Conservation (phyloP, 2,888 invertebrate species). For the Tachina lurida region DNA sequence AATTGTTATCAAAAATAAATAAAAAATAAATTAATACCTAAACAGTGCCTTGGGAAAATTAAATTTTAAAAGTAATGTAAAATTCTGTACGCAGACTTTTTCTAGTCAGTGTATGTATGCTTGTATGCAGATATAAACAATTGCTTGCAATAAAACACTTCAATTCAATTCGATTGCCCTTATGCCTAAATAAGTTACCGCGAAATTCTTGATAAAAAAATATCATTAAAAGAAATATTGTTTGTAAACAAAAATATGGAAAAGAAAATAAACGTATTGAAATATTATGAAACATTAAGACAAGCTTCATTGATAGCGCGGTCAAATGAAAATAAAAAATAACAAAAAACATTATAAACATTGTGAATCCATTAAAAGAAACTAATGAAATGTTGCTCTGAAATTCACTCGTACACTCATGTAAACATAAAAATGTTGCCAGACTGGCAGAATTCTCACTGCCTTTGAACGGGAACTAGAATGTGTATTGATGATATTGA, state of each 20-base stretch:
- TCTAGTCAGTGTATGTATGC: too few relatives aligned
- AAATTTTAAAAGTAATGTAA: too few relatives aligned
- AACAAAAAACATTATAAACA: slow-evolving; percentile 42
- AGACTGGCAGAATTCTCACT: not conserved
- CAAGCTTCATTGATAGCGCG: slow-evolving; percentile 54
- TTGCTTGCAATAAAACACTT: not conserved
- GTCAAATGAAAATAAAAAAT: slow-evolving; percentile 31
- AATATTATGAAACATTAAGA: slow-evolving; percentile 54
- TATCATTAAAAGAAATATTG: slow-evolving; percentile 5
- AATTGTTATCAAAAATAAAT: too few relatives aligned
- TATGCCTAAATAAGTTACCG: slow-evolving; percentile 11
- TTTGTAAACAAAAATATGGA: slow-evolving; percentile 40
- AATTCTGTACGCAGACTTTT: too few relatives aligned
- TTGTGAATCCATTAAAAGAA: slow-evolving; percentile 49
- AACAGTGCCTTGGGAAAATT: too few relatives aligned
- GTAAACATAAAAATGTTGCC: slow-evolving; percentile 16
- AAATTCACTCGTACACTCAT: not conserved
- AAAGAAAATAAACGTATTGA: slow-evolving; percentile 49
- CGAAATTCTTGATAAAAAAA: slow-evolving; percentile 38
- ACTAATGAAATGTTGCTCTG: slow-evolving; percentile 6
- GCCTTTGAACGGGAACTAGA: not conserved
- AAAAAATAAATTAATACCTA: too few relatives aligned
- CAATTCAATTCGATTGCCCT: slow-evolving; percentile 1
- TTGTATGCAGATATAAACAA: not conserved
- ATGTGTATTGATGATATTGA: too few relatives aligned